Conservation (phyloP, 2,888 invertebrate genomes). For the Archips xylosteana region DNA sequence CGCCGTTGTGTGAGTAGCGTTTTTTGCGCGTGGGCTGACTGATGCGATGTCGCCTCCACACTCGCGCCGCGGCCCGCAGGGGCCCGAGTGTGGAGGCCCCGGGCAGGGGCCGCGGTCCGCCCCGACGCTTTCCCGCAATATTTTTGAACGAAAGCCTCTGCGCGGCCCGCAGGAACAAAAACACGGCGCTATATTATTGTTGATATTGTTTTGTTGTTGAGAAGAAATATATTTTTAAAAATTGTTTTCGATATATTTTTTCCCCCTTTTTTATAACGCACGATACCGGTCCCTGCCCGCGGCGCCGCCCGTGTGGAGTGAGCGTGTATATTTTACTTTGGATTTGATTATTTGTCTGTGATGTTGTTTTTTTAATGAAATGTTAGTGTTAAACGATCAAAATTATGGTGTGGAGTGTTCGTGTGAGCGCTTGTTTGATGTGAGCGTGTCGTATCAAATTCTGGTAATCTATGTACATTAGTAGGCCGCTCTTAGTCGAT, state of each 20-base stretch:
- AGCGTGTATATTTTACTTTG: constrained; percentile 25
- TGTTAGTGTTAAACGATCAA: constrained; percentile 35
- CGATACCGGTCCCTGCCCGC: neutral
- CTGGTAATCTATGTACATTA: neutral
- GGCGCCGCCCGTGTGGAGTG: neutral
- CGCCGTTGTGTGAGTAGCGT: neutral
- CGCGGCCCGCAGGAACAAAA: neutral
- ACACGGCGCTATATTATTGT: constrained; percentile 11
- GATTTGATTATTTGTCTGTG: constrained; percentile 42
- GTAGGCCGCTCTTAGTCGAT: neutral
- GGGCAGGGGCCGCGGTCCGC: constrained; percentile 12
- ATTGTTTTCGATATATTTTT: constrained; percentile 14
- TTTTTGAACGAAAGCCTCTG: constrained; percentile 10
- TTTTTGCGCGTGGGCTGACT: neutral
- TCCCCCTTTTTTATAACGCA: neutral
- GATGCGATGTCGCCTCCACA: neutral
- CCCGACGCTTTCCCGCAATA: constrained; percentile 5
- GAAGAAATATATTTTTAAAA: constrained; percentile 26
- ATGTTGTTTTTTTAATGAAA: constrained; percentile 37
- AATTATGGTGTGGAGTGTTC: constrained; percentile 21
- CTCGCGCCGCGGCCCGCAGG: neutral
- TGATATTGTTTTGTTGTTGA: constrained; percentile 24
- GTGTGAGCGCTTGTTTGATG: constrained; percentile 27
- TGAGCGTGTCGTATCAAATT: constrained; percentile 12
- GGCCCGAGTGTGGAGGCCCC: neutral